Conservation (phyloP, 2,113 vertebrate genomes). For the Penelope pileata region DNA sequence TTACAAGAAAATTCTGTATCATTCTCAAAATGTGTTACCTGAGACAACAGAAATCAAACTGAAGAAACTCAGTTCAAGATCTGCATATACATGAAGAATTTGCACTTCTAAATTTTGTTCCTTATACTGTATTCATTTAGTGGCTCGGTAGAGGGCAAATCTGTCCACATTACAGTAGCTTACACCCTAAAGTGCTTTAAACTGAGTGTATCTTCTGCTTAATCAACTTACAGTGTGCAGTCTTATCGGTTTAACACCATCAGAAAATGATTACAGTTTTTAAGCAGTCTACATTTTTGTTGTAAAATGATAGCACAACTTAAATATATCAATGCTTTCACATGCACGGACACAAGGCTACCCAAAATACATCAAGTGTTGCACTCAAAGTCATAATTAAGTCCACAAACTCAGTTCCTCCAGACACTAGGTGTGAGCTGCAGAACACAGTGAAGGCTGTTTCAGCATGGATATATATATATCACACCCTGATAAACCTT, state of each 20-base stretch:
- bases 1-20: not conserved
- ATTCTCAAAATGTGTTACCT: not conserved
- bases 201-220: not conserved
- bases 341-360: not conserved
- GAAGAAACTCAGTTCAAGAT: not conserved
- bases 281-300: not conserved
- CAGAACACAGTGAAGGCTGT: not conserved
- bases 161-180: not conserved
- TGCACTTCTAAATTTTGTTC: not conserved
- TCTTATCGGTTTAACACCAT: not conserved
- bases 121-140: not conserved
- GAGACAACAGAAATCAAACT: not conserved
- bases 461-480: not conserved
- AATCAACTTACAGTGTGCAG: not conserved
- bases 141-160: not conserved
- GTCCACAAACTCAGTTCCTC: not conserved
- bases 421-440: not conserved
- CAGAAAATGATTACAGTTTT: not conserved
- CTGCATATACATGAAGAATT: not conserved
- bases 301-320: not conserved
- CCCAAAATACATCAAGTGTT: not conserved
- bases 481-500: not conserved
- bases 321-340: not conserved
- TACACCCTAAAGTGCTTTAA: not conserved
- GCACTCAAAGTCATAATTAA: not conserved